Conservation (phyloP, 2,113 vertebrate genomes). For the Octodon degus region DNA sequence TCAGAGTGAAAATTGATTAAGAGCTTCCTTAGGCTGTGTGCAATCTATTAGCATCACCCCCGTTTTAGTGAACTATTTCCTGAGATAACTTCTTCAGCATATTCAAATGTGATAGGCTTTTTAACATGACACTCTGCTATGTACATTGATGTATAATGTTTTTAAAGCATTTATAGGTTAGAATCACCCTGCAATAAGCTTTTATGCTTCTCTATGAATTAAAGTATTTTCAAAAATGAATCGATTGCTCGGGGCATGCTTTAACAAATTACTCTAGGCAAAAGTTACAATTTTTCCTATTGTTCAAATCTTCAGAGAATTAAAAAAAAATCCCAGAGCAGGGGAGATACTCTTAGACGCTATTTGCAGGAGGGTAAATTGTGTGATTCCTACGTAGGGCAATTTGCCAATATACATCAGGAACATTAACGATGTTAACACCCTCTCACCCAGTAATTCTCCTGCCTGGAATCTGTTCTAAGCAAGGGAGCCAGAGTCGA, state of each 20-base stretch:
- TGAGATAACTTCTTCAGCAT: neutral
- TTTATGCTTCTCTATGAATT: slow-evolving; percentile 16
- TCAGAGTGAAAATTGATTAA: accelerated
- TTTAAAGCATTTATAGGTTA: neutral
- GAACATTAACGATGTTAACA: slow-evolving; percentile 66
- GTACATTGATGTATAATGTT: too few species aligned
- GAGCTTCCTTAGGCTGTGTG: neutral
- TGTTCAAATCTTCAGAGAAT: slow-evolving; percentile 41
- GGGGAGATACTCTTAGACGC: neutral
- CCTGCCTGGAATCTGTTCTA: slow-evolving; percentile 69
- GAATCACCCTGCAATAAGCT: neutral
- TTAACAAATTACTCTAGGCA: slow-evolving; percentile 55
- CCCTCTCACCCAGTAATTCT: slow-evolving; percentile 72
- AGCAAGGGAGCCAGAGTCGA: slow-evolving; percentile 37
- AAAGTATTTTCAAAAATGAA: slow-evolving; percentile 6
- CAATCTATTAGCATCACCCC: accelerated
- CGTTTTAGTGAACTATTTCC: neutral
- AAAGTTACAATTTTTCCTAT: neutral
- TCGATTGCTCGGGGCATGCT: neutral
- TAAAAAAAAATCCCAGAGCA: slow-evolving; percentile 24
- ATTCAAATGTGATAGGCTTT: neutral
- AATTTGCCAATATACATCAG: slow-evolving; percentile 66
- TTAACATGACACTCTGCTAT: neutral
- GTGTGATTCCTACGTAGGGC: slow-evolving; percentile 59
- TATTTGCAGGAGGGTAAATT: slow-evolving; percentile 8